Conservation (phyloP, 2,888 invertebrate species). For the Lithophane ornitopus region DNA sequence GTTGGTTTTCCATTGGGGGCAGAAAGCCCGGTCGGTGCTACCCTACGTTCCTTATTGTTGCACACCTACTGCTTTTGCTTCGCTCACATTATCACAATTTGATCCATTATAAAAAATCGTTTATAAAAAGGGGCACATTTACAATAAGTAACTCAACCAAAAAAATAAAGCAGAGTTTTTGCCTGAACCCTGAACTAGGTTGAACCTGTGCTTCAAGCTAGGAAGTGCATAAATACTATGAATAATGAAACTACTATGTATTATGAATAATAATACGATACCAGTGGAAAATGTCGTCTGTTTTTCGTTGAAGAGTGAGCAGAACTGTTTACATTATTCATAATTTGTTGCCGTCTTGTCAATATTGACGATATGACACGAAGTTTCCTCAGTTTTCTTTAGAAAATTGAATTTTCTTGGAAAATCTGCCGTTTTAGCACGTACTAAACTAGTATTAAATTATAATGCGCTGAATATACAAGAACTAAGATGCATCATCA, state of each 20-base stretch:
- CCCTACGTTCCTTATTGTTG: background rate
- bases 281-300: background rate
- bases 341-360: background rate
- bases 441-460: background rate
- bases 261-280: background rate
- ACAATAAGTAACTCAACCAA: no score
- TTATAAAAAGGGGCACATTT: no score
- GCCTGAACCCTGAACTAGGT: no score
- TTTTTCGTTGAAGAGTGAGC: slow-evolving; percentile 6
- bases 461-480: background rate
- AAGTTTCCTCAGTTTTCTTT: background rate
- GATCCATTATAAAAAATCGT: background rate
- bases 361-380: background rate
- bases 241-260: no score
- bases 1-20: background rate
- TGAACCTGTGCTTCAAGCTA: no score
- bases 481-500: background rate
- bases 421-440: background rate
- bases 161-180: no score
- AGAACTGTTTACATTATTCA: slow-evolving; percentile 4
- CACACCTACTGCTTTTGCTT: background rate
- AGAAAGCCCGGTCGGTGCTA: background rate
- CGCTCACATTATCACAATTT: background rate
- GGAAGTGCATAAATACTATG: no score
- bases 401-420: background rate